Evolutionary conservation across 53 echinoderm and acorn worm genomes (phyloP).

Genomic region (Echinometra lucunter): DNA sequence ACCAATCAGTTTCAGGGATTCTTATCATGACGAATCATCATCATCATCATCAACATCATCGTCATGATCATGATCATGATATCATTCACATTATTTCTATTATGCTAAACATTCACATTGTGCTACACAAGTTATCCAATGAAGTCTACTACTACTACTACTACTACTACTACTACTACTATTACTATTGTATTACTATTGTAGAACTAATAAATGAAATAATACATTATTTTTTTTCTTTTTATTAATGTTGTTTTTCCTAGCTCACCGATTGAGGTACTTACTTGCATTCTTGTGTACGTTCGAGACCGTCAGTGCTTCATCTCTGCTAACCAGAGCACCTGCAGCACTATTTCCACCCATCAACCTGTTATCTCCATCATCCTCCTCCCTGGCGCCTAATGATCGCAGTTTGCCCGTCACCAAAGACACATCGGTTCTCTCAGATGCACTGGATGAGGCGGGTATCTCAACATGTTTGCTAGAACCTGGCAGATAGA

Average conservation of each 20-base stretch:
- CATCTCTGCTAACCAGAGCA: constrained; percentile 82
- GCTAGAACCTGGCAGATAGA: constrained; percentile 74
- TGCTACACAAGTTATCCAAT: no score
- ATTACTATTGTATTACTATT: no score
- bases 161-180: no score
- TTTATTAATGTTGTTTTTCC: neutral
- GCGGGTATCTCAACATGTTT: constrained; percentile 78
- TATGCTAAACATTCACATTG: no score
- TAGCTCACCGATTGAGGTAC: neutral
- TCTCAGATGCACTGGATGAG: neutral
- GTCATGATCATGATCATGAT: no score
- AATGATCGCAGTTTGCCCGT: constrained; percentile 81
- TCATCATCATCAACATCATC: no score
- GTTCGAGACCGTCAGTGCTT: constrained; percentile 71
- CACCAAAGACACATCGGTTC: constrained; percentile 88
- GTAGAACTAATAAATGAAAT: neutral
- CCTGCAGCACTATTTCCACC: neutral
- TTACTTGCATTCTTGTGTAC: constrained; percentile 87
- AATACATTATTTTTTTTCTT: neutral
- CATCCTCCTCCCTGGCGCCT: constrained; percentile 72
- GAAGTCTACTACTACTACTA: no score
- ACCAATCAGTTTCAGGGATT: no score
- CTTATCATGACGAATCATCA: no score
- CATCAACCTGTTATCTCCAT: neutral
- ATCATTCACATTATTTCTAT: no score